Evolutionary conservation across 2,888 invertebrate species (phyloP), one percentile per base, ranked within the genome.

Genomic region (Melangyna quadrimaculata): DNA sequence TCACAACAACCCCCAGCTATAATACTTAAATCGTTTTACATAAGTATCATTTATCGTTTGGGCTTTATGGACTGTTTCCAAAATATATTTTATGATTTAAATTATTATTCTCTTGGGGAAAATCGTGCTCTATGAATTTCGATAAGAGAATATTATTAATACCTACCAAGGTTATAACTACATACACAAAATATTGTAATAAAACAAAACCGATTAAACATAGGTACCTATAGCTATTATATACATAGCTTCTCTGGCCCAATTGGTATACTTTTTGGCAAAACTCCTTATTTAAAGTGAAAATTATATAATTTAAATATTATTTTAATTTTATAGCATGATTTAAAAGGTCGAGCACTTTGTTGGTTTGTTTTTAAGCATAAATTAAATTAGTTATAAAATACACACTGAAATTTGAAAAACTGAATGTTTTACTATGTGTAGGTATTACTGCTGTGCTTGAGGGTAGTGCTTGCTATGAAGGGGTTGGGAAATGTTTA

Each of bases 11-110:
- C 24, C 48, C 48, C 48, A 12, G 4, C 0, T 1, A n/a, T n/a
- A n/a, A n/a, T 14, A 51, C 27, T 89, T 35, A 1, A 37, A 63
- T 63, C 63, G 27, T 63, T 63, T 63, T 43, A n/a, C n/a, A n/a
- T n/a, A 63, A 29, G 2, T 43, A 5, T 19, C 63, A 63, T 63
- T 63, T 63, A 63, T 63, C 40, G 63, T 43, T 40, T 27, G 10
- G 43, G 6, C 6, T 63, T 43, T 29, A 63, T 63, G 43, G 27
- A 17, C 43, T 43, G 43, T 43, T 43, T 63, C 27, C 17, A 27
- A 43, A 63, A 43, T 27, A 43, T 27, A 63, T 63, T 43, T 63
- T 43, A 63, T 63, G 43, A 63, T 63, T 43, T 29, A 27, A 29
- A 63, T 63, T 63, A 63, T 63, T 63, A 43, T 63, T 12, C 63